Conservation (phyloP, 2,113 vertebrate species). For the Glareola pratincola region DNA sequence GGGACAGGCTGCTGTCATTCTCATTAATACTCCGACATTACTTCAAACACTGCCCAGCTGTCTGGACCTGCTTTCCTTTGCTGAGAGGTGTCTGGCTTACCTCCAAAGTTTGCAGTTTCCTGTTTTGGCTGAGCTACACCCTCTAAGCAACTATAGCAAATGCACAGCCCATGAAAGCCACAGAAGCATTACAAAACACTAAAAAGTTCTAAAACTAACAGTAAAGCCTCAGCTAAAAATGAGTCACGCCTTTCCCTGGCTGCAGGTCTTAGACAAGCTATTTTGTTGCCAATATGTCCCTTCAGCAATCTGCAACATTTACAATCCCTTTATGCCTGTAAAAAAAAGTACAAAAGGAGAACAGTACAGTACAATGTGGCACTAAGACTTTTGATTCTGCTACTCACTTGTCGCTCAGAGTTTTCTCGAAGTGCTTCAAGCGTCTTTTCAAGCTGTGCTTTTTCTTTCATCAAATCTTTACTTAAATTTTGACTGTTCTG, state of each 20-base stretch:
- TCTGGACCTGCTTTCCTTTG: background rate
- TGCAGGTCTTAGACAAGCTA: background rate
- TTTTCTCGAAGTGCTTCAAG: constrained; percentile 91
- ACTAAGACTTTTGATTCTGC: background rate
- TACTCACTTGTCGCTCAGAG: constrained; percentile 90
- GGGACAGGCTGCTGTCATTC: background rate
- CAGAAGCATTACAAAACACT: background rate
- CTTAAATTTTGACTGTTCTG: constrained; percentile 87
- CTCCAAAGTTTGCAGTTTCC: background rate
- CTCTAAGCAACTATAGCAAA: background rate
- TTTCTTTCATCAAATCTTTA: constrained; percentile 95
- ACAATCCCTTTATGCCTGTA: background rate
- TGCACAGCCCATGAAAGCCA: background rate
- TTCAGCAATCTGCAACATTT: background rate
- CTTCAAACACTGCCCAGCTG: background rate
- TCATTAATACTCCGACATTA: background rate
- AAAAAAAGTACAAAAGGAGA: background rate
- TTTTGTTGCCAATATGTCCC: background rate
- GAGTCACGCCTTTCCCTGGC: background rate
- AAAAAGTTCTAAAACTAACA: background rate
- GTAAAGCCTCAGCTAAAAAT: background rate
- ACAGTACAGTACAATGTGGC: background rate
- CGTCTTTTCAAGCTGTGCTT: constrained; percentile 91
- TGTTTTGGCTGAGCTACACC: background rate
- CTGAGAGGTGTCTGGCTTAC: background rate